Percentiles rank a stretch among this genome's conserved stretches.
These are phyloP conservation scores for Eucera pruinosa DNA, from an alignment of 2,888 invertebrate genomes.

Conservation along the genomic window DNA sequence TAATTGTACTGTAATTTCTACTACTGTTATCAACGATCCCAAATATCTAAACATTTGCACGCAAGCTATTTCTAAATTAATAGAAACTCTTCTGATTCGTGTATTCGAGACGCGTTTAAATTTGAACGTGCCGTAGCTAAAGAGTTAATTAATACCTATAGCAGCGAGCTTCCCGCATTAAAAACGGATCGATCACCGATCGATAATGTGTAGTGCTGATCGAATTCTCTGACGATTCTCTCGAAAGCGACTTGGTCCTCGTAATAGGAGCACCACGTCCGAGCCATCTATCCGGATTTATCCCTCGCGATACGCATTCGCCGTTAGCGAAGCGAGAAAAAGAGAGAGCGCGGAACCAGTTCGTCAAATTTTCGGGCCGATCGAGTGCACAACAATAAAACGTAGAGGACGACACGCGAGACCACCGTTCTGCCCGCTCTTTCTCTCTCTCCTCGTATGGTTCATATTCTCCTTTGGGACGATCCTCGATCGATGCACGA, in stretches of 20 bases:
- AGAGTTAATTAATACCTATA: conserved; percentile 19
- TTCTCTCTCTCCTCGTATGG: conserved; percentile 17
- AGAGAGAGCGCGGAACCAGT: conserved; percentile 72
- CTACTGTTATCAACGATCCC: too few species aligned
- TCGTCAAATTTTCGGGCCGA: conserved; percentile 78
- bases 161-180: conserved; percentile 14
- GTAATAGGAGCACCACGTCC: conserved; percentile 54
- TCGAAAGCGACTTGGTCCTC: conserved; percentile 27
- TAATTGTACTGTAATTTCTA: too few species aligned
- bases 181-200: conserved; percentile 23
- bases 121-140: too few species aligned
- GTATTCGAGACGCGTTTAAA: too few species aligned
- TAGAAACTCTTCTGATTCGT: too few species aligned
- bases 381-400: conserved; percentile 80
- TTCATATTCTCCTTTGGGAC: conserved; percentile 24
- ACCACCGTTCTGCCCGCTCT: conserved; percentile 61
- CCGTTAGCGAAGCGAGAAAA: conserved; percentile 53
- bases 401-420: conserved; percentile 75
- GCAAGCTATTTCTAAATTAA: too few species aligned
- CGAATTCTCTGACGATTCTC: conserved; percentile 53
- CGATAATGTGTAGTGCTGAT: too few species aligned
- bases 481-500: conserved; percentile 13
- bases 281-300: conserved; percentile 60
- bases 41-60: too few species aligned
- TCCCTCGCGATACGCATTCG: conserved; percentile 40